These are phyloP conservation scores for Amiota mariae DNA, from an alignment of 2,888 invertebrate species.

Conservation along the genomic window DNA sequence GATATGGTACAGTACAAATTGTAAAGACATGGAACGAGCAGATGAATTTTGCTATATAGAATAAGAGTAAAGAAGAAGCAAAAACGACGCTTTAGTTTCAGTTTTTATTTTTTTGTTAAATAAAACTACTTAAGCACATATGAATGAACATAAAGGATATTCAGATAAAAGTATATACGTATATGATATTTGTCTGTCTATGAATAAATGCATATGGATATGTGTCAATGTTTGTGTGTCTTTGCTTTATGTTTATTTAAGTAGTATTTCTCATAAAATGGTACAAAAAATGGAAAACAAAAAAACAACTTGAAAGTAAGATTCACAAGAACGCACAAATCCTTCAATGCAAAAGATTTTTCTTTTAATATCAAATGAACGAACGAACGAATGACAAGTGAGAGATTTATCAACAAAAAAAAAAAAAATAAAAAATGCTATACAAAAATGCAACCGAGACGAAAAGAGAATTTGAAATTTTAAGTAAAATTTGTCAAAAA, in stretches of 20 bases:
- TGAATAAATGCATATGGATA: constrained; percentile 7
- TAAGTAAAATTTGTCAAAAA: background rate
- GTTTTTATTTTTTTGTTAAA: constrained; percentile 51
- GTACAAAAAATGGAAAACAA: background rate
- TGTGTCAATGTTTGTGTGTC: background rate
- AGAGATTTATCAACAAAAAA: constrained; percentile 9
- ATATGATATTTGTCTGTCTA: constrained; percentile 39
- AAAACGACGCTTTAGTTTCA: constrained; percentile 32
- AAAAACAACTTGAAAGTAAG: background rate
- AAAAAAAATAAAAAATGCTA: background rate
- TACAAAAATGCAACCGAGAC: background rate
- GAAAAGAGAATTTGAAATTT: background rate
- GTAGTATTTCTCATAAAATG: constrained; percentile 15
- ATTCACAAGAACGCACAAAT: constrained; percentile 6
- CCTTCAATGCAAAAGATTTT: constrained; percentile 17
- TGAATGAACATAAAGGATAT: constrained; percentile 56
- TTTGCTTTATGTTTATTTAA: constrained; percentile 29
- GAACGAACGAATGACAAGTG: background rate
- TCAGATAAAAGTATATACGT: constrained; percentile 38
- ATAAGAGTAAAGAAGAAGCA: background rate
- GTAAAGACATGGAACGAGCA: background rate
- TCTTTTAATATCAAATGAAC: background rate
- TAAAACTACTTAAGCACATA: constrained; percentile 68
- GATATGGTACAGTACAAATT: background rate
- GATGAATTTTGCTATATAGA: background rate